phyloP scores from a whole-genome alignment of 2,797 vertebrate species.

The Centroberyx gerrardi region DNA sequence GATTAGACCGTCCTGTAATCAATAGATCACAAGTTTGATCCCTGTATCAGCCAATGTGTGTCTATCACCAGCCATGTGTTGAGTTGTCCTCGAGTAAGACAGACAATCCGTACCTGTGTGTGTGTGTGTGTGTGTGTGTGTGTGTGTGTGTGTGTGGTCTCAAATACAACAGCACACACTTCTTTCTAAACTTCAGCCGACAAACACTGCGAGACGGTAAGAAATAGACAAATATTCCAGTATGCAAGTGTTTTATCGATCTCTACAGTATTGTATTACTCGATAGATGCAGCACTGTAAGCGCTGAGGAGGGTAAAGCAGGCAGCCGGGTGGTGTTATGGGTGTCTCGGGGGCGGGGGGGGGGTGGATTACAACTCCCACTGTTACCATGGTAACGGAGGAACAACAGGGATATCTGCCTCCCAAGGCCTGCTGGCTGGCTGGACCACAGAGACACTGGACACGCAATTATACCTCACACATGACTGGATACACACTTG shows the following conservation, averaged over 20 bases:
- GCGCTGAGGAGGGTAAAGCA: background rate
- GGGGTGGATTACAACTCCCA: conserved; percentile 8
- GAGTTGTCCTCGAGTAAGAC: too few relatives aligned
- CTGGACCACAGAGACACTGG: background rate
- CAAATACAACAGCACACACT: background rate
- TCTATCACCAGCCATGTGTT: too few relatives aligned
- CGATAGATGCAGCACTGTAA: conserved; percentile 14
- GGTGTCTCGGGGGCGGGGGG: background rate
- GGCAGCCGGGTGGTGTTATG: conserved; percentile 3
- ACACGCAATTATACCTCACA: conserved; percentile 1
- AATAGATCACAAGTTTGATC: too few relatives aligned
- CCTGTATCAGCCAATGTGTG: too few relatives aligned
- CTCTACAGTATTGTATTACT: conserved; percentile 28
- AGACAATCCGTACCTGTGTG: background rate
- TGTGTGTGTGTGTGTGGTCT: conserved; percentile 10
- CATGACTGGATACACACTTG: background rate
- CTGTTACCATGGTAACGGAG: background rate
- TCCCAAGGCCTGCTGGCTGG: background rate
- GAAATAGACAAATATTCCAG: conserved; percentile 37
- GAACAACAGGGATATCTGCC: conserved; percentile 9
- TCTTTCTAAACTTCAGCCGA: conserved; percentile 18
- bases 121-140: background rate
- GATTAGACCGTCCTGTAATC: too few relatives aligned
- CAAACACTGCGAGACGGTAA: background rate
- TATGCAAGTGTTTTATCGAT: conserved; percentile 56